Evolutionary conservation across 2,888 invertebrate species (phyloP).

Genomic region (Eristalinus aeneus): DNA sequence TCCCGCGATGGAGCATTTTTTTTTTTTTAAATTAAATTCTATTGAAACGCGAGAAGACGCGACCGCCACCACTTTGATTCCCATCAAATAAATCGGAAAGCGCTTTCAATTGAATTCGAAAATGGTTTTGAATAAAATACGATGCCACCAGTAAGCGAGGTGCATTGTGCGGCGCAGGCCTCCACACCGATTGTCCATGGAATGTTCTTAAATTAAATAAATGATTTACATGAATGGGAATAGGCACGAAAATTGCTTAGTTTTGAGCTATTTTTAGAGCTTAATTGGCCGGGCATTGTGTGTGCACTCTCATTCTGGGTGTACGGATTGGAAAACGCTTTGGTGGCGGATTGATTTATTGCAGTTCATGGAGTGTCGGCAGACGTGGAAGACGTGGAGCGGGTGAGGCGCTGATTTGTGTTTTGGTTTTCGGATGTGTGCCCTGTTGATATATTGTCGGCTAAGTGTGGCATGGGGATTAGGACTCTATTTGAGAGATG

Average conservation of each 20-base stretch:
- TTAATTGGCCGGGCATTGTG: conserved; percentile 43
- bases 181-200: conserved; percentile 13
- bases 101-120: conserved; percentile 42
- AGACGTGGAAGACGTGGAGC: neutral
- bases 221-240: conserved; percentile 55
- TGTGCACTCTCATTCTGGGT: conserved; percentile 7
- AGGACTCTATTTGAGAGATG: conserved; percentile 25
- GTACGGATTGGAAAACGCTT: conserved; percentile 7
- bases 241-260: conserved; percentile 50
- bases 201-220: conserved; percentile 58
- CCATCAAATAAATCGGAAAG: conserved; percentile 20
- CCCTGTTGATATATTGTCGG: conserved; percentile 27
- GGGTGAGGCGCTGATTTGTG: conserved; percentile 35
- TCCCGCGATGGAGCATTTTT: neutral
- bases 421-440: neutral
- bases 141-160: neutral
- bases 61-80: neutral
- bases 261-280: conserved; percentile 44
- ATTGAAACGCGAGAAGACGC: conserved; percentile 21
- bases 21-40: conserved; percentile 34
- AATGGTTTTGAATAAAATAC: conserved; percentile 16
- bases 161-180: conserved; percentile 41
- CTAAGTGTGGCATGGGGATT: conserved; percentile 12
- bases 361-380: neutral
- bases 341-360: conserved; percentile 41